These are phyloP conservation scores for Aelia acuminata DNA, from an alignment of 2,888 invertebrate genomes.

Conservation along the genomic window DNA sequence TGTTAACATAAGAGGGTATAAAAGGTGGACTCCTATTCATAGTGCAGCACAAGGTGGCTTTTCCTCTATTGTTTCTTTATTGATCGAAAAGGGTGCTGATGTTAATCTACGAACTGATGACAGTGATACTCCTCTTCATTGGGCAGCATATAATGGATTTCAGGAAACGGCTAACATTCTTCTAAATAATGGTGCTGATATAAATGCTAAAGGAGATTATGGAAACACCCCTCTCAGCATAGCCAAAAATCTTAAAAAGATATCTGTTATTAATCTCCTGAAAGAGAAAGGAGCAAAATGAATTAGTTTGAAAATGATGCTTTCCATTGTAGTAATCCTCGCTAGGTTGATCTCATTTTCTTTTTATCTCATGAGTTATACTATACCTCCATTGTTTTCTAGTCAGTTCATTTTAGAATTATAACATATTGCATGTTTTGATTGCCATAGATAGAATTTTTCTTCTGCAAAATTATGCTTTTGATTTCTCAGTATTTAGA, in stretches of 20 bases:
- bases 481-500: not conserved
- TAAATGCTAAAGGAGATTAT: not conserved
- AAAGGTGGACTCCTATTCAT: constrained; percentile 17
- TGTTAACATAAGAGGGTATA: not conserved
- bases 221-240: not conserved
- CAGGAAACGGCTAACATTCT: not conserved
- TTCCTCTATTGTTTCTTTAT: not conserved
- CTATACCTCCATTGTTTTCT: not conserved
- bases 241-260: not conserved
- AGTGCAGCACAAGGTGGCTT: constrained; percentile 9
- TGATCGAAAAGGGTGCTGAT: constrained; percentile 32
- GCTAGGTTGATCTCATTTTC: not conserved
- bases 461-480: not conserved
- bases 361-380: not conserved
- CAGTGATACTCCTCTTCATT: constrained; percentile 27
- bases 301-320: not conserved
- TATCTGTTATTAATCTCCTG: not conserved
- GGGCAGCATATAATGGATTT: not conserved
- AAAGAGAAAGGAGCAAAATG: not conserved
- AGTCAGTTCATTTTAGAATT: not conserved
- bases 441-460: no score
- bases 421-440: no score
- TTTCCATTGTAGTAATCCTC: not conserved
- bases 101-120: constrained; percentile 7
- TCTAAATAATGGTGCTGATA: not conserved